Conservation (phyloP, 2,888 invertebrate species). For the Oligia latruncula region DNA sequence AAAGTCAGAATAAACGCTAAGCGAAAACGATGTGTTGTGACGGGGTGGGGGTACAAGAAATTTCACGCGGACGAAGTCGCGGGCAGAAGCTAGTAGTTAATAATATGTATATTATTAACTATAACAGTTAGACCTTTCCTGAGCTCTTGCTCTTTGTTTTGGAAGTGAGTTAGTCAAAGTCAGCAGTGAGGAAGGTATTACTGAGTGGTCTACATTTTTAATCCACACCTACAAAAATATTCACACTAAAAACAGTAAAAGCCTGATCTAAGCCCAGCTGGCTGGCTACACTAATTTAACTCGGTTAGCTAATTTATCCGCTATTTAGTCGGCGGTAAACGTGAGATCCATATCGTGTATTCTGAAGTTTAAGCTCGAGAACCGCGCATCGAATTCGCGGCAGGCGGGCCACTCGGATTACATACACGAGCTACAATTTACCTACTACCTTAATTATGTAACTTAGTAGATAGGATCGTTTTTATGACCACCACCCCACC, state of each 20-base stretch:
- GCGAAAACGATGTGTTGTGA: too few relatives aligned
- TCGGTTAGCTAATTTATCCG: constrained; percentile 87
- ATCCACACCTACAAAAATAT: constrained; percentile 11
- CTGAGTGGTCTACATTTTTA: not conserved
- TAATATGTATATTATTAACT: not conserved
- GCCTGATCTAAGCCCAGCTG: constrained; percentile 67
- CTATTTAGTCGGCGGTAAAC: constrained; percentile 87
- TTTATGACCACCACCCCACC: constrained; percentile 36
- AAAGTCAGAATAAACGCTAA: too few relatives aligned
- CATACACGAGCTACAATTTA: constrained; percentile 68
- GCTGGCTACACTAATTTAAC: constrained; percentile 82
- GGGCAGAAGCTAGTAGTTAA: too few relatives aligned
- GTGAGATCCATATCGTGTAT: constrained; percentile 87
- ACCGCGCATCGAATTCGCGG: constrained; percentile 81
- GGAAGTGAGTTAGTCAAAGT: not conserved
- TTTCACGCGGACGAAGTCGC: too few relatives aligned
- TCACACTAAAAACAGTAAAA: constrained; percentile 36
- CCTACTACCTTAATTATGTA: constrained; percentile 66
- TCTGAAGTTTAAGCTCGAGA: constrained; percentile 80
- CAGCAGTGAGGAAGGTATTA: not conserved
- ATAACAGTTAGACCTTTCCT: not conserved
- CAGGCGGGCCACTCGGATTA: constrained; percentile 79
- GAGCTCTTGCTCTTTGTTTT: not conserved
- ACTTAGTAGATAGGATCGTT: constrained; percentile 49
- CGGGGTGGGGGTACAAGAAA: too few relatives aligned